Evolutionary conservation across 2,888 invertebrate genomes (phyloP).

Genomic region (Protonemura montana): DNA sequence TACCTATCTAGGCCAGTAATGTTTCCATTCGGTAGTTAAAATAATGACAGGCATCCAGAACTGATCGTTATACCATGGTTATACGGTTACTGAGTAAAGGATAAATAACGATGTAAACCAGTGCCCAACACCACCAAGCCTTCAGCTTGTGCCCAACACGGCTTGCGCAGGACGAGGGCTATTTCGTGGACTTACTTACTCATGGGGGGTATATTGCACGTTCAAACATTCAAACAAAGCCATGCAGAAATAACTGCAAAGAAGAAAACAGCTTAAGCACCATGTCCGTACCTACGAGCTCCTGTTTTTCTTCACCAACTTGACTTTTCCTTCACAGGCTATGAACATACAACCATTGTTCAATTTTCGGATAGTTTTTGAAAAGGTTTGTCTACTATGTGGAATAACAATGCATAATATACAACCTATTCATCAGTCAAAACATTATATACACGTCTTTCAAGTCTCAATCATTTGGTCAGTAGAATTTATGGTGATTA

Average conservation of each 20-base stretch:
- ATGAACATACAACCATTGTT: neutral
- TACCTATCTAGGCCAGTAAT: neutral
- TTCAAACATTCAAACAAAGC: neutral
- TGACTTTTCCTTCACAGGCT: neutral
- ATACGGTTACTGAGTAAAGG: too few species aligned
- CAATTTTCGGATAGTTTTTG: neutral
- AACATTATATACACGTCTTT: slow-evolving; percentile 4
- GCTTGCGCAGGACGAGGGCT: too few species aligned
- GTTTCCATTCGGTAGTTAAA: neutral
- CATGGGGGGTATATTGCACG: neutral
- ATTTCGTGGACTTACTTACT: neutral
- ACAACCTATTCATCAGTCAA: slow-evolving; percentile 12
- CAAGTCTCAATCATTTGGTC: slow-evolving; percentile 7
- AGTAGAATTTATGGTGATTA: slow-evolving; percentile 7
- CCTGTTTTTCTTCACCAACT: neutral
- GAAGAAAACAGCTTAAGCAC: neutral
- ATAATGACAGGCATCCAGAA: neutral
- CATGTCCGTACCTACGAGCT: neutral
- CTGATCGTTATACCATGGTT: neutral
- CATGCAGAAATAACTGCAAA: neutral
- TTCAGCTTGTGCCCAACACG: too few species aligned
- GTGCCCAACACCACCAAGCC: too few species aligned
- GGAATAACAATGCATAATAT: slow-evolving; percentile 12
- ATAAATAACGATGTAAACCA: too few species aligned
- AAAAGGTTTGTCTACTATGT: slow-evolving; percentile 12